Evolutionary conservation across 2,113 vertebrate species (phyloP), one percentile per base, ranked within the genome.

Genomic region (Brachypteracias leptosomus): DNA sequence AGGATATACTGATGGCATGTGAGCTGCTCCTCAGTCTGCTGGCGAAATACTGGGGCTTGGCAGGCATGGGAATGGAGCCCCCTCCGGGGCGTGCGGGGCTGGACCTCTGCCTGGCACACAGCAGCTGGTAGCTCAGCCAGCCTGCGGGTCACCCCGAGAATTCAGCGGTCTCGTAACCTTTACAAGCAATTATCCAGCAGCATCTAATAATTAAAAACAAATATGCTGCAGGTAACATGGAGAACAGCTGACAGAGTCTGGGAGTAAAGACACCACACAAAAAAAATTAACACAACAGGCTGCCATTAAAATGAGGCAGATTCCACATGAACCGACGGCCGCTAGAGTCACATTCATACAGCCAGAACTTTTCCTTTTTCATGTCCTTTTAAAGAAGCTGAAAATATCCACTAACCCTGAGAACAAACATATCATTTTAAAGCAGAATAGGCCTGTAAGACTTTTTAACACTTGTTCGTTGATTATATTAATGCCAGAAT

Each of bases 401-500:
- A 86, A 96, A 97, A 96, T 97, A 96, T 67, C 94, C 89, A 46
- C 89, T 78, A 95, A 90, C 83, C 76, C 88, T 31, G 81, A 75
- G 91, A 97, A 88, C 71, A 96, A 97, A 97, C 96, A 78, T 96
- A 98, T 98, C 97, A 98, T 98, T 98, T 99, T 98, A 98, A 98
- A 98, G 98, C 98, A 98, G 98, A 99, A 98, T 76, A 96, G 97
- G 98, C 98, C 98, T 98, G 98, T 98, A 98, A 99, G 98, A 98
- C 98, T 99, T 98, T 98, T 99, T 98, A 98, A 98, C 98, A 98
- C 98, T 99, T 98, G 98, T 98, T 98, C 96, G 95, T 98, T 98
- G 99, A 99, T 99, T 99, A 98, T 98, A 99, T 99, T 99, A 98
- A 98, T 98, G 97, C 98, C 98, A 98, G 99, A 99, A 99, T 99